Conservation (phyloP, 2,888 invertebrate species). For the Napeogenes sylphis region DNA sequence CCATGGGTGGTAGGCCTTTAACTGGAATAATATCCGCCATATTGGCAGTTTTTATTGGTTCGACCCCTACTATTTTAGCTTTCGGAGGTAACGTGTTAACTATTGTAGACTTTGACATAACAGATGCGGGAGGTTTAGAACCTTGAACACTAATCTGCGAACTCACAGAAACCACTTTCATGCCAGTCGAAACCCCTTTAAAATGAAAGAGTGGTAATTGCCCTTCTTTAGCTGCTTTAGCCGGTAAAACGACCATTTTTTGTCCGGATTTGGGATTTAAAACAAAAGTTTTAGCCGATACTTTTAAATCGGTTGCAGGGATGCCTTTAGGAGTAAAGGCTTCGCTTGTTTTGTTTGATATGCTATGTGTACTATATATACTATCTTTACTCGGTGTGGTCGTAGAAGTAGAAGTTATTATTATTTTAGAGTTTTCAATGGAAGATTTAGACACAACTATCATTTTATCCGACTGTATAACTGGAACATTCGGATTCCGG, state of each 20-base stretch:
- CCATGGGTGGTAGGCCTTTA: constrained; percentile 59
- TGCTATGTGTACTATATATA: constrained; percentile 46
- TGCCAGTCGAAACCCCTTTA: constrained; percentile 65
- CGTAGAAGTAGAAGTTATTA: constrained; percentile 55
- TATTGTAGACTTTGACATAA: constrained; percentile 56
- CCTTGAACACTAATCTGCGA: constrained; percentile 54
- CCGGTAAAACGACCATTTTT: constrained; percentile 73
- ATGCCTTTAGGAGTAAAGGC: constrained; percentile 67
- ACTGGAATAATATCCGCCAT: constrained; percentile 70
- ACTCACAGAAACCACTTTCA: constrained; percentile 70
- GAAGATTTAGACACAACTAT: constrained; percentile 68
- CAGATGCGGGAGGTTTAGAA: constrained; percentile 49
- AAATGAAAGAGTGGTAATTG: constrained; percentile 68
- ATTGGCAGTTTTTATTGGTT: constrained; percentile 64
- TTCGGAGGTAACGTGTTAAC: constrained; percentile 48
- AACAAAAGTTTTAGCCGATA: constrained; percentile 70
- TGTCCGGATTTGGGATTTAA: constrained; percentile 71
- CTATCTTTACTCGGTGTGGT: constrained; percentile 49
- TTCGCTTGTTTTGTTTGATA: constrained; percentile 54
- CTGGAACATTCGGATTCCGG: constrained; percentile 40
- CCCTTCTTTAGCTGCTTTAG: constrained; percentile 61
- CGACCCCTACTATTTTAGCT: constrained; percentile 51
- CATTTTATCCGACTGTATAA: constrained; percentile 60
- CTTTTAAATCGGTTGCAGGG: constrained; percentile 70
- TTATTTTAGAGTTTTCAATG: constrained; percentile 58